Evolutionary conservation across 2,113 vertebrate genomes (phyloP).

Genomic region (Alligator mississippiensis): DNA sequence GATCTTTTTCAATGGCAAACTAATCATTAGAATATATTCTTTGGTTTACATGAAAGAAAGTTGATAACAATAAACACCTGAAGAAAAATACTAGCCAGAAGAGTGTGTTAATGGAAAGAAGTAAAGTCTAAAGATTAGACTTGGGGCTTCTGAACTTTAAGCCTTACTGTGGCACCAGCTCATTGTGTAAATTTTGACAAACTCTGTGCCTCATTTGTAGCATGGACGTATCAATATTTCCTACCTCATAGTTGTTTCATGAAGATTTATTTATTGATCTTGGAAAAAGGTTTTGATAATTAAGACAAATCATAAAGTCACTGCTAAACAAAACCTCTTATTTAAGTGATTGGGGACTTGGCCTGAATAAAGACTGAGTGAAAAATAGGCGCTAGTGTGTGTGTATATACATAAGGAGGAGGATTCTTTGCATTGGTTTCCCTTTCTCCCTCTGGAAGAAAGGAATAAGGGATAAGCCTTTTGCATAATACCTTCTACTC

Average conservation of each 20-base stretch:
- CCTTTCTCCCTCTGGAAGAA: background rate
- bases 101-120: too few relatives aligned
- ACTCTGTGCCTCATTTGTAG: background rate
- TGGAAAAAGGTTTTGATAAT: background rate
- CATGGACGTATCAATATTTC: background rate
- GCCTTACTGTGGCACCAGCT: background rate
- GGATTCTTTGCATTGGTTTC: background rate
- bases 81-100: too few relatives aligned
- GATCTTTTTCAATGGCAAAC: too few relatives aligned
- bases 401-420: background rate
- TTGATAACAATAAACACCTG: too few relatives aligned
- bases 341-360: background rate
- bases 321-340: background rate
- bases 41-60: too few relatives aligned
- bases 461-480: background rate
- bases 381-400: background rate
- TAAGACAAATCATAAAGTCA: background rate
- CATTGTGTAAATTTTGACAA: background rate
- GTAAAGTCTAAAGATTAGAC: too few relatives aligned
- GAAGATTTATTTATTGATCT: constrained; percentile 49
- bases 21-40: too few relatives aligned
- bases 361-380: background rate
- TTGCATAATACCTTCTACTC: background rate
- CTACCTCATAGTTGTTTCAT: constrained; percentile 9
- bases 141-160: background rate